Base-by-base conservation (phyloP, 1,140 invertebrate species). In the Akabosia matsudoensis region DNA sequence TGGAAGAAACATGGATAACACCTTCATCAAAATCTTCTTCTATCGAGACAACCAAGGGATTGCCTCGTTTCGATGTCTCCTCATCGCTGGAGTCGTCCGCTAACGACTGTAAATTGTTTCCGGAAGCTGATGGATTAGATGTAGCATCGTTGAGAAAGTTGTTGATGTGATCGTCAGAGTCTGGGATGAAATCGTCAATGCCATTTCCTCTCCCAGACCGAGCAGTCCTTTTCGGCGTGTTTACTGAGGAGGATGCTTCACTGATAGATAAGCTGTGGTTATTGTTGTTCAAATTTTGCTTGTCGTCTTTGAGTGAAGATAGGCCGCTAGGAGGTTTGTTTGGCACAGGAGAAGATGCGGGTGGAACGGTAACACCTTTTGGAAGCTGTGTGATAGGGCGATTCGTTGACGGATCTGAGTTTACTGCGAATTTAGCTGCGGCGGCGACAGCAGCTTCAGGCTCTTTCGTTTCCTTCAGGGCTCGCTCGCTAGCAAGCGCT, bases 101-200 rank as follows among this genome's bases (percentile, higher is more conserved):
- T 74, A 74, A 51, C n/a, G 74, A 76, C 18, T 45, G 37, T 45
- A 45, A 45, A 45, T 45, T 45, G 37, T 37, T 30, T 34, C 70
- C 22, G 28, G 45, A 13, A 16, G 7, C 30, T 4, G 83, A 79
- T 75, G 85, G 83, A 77, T 81, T 71, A 4, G 84, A 83, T 67
- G 88, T 85, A 79, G 94, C 94, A 79, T 95, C 93, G 33, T 96
- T 86, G 84, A 96, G 96, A 26, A 90, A 91, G 82, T 89, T 90
- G 83, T 94, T 93, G 14, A 94, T 83, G 34, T 89, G 88, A 14
- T 91, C 91, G n/a, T 80, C 82, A 56, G 90, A 91, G 83, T 93
- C 92, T 14, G 91, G 92, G 61, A 95, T 90, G 87, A 96, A 96
- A 83, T 96, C 93, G 79, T 96, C 93, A 24, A 96, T 89, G 77